Conservation (phyloP, 2,113 vertebrate genomes). For the Columbina picui region DNA sequence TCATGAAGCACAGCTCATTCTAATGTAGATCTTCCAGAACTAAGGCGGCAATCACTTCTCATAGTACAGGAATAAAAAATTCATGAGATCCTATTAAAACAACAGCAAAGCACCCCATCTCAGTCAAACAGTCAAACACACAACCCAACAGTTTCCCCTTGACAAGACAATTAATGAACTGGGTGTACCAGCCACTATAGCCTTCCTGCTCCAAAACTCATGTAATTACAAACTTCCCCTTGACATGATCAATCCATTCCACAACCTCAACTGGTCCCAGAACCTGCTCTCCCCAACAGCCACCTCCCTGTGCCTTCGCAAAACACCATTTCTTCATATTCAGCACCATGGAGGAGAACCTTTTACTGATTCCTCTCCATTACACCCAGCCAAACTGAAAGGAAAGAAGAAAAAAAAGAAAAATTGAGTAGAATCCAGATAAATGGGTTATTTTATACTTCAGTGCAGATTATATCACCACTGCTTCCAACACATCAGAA, state of each 20-base stretch:
- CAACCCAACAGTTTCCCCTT: not conserved
- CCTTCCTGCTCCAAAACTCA: not conserved
- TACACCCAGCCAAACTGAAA: not conserved
- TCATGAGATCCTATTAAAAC: not conserved
- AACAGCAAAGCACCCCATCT: not conserved
- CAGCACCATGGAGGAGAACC: not conserved
- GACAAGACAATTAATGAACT: too few relatives aligned
- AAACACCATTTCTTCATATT: not conserved
- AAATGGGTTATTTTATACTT: not conserved
- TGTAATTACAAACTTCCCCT: not conserved
- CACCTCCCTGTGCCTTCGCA: not conserved
- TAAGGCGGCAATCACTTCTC: not conserved
- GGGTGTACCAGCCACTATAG: not conserved
- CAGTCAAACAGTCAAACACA: not conserved
- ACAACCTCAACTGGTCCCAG: not conserved
- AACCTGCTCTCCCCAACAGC: not conserved
- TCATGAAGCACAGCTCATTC: fast-evolving
- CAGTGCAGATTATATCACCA: not conserved
- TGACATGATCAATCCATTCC: fast-evolving
- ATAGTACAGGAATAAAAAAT: not conserved
- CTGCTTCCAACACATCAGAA: not conserved
- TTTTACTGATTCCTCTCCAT: not conserved
- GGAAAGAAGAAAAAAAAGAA: fast-evolving
- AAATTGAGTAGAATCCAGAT: not conserved
- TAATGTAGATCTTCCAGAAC: not conserved